Base-by-base conservation (phyloP, 2,888 invertebrate genomes). In the Drosophila ustulata region DNA sequence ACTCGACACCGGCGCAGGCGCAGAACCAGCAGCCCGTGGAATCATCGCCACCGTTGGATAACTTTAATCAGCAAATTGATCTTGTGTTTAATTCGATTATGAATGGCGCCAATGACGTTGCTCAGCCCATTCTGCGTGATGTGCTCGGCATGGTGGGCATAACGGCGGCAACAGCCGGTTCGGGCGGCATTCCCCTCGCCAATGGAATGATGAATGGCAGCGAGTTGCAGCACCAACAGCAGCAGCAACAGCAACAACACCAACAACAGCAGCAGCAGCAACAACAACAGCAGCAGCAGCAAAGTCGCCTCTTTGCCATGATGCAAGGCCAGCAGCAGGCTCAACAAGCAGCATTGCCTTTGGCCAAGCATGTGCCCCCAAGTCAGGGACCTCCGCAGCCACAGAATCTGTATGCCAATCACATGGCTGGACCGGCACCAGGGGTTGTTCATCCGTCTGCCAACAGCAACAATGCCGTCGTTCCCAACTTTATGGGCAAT, bases 11-110 rank as follows among this genome's bases (percentile, higher is more conserved):
- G 41, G 81, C 78, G 53, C 90, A 88, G 63, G 61, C 47, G 26
- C 74, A 70, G 58, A 76, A 26, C 13, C 80, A 65, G 32, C 88
- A 57, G 59, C 73, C 84, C 43, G 80, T 91, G 37, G 90, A 91
- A 3, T 72, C 91, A 0, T 87, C 91, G 11, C 84, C 90, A 1
- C 69, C 83, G 3, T 43, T 83, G 50, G 83, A 83, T 37, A 92
- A 92, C 72, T 92, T 92, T 32, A 92, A 92, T 78, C 92, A 92
- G 66, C 92, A 92, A 84, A 92, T 92, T 46, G 92, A 92, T 82
- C 81, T 92, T 76, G 92, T 92, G 3, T 92, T 92, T 61, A 92
- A 92, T 67, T 92, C 92, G 4, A 87, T 92, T 32, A 91, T 92
- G 89, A 92, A 91, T 71, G 92, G 92, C 5, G 83, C 86, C 46